A percentile compares a stretch with the other conserved stretches of the same genome.
phyloP scores from a whole-genome alignment of 2,888 invertebrate species.

The Poecilobothrus nobilitatus region DNA sequence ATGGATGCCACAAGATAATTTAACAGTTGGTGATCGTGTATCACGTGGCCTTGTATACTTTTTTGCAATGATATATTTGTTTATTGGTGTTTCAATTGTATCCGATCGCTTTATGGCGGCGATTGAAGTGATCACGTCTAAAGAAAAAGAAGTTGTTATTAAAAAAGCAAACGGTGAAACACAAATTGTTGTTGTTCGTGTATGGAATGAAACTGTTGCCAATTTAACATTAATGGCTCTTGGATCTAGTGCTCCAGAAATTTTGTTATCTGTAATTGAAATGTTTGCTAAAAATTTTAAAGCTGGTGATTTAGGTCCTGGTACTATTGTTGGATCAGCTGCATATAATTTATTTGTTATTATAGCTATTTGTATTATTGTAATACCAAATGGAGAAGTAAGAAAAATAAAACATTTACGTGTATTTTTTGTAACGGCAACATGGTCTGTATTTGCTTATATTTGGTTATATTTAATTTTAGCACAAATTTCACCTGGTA shows the following conservation, averaged over 20 bases:
- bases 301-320: conserved; percentile 95
- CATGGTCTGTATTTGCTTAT: conserved; percentile 97
- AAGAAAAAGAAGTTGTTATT: conserved; percentile 89
- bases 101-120: conserved; percentile 99
- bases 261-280: conserved; percentile 93
- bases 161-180: conserved; percentile 80
- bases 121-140: conserved; percentile 97
- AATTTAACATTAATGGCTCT: conserved; percentile 98
- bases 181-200: conserved; percentile 82
- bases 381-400: conserved; percentile 84
- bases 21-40: conserved; percentile 66
- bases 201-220: conserved; percentile 99
- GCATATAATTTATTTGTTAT: conserved; percentile 98
- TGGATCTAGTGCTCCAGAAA: conserved; percentile 97
- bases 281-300: conserved; percentile 91
- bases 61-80: conserved; percentile 79
- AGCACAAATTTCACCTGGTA: conserved; percentile 74
- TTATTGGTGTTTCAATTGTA: conserved; percentile 97
- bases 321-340: conserved; percentile 97
- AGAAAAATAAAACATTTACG: conserved; percentile 92
- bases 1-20: conserved; percentile 77
- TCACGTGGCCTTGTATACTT: conserved; percentile 88
- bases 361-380: conserved; percentile 86
- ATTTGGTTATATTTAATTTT: conserved; percentile 96
- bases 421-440: conserved; percentile 95